phyloP scores from a whole-genome alignment of 1,140 invertebrate species.

The Lethrus apterus region DNA sequence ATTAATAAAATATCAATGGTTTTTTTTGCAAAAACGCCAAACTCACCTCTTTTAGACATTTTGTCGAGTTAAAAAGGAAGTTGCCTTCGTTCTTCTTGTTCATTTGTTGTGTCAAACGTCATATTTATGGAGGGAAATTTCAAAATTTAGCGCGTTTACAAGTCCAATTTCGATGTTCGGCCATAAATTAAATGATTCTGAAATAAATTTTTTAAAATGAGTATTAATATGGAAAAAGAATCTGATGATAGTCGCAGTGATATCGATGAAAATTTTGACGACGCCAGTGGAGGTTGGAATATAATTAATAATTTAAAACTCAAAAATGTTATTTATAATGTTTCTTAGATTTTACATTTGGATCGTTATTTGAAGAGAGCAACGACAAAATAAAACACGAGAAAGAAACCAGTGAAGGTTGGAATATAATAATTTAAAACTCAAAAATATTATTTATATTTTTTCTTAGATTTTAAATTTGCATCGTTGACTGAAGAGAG shows the following conservation, averaged over 20 bases:
- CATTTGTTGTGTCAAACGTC: background rate
- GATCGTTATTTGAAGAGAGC: too few relatives aligned
- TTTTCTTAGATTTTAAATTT: too few relatives aligned
- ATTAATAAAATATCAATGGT: slow-evolving; percentile 22
- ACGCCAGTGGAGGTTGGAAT: background rate
- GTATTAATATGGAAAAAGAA: background rate
- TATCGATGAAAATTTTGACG: slow-evolving; percentile 6
- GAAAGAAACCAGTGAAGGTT: too few relatives aligned
- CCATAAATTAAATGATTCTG: background rate
- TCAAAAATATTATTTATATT: too few relatives aligned
- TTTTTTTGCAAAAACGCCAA: slow-evolving; percentile 23
- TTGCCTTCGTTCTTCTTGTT: background rate
- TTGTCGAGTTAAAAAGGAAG: slow-evolving; percentile 40
- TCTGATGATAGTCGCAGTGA: background rate
- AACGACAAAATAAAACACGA: too few relatives aligned
- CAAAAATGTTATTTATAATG: too few relatives aligned
- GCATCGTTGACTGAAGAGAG: too few relatives aligned
- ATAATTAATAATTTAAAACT: too few relatives aligned
- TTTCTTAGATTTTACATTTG: too few relatives aligned
- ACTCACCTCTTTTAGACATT: slow-evolving; percentile 54
- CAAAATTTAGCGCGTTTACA: slow-evolving; percentile 8
- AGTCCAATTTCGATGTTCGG: background rate
- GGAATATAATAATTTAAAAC: too few relatives aligned
- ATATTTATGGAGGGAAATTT: slow-evolving; percentile 5
- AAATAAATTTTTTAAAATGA: background rate